These are phyloP conservation scores for Paraplagusia blochii DNA, from an alignment of 2,113 vertebrate species.

Conservation along the genomic window DNA sequence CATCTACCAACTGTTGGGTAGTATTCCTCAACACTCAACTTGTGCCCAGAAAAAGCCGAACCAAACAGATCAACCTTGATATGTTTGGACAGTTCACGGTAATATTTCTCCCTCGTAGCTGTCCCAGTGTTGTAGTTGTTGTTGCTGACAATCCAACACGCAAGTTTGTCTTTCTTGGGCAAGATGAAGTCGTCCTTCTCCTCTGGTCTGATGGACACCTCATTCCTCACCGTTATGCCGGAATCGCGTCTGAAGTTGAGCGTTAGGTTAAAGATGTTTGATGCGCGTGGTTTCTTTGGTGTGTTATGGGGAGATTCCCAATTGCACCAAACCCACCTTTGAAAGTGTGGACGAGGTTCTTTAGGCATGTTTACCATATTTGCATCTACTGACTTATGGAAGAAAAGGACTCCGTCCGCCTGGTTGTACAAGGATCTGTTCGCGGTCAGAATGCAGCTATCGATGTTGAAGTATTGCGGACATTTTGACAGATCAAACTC, in stretches of 20 bases:
- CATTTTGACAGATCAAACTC: constrained; percentile 80
- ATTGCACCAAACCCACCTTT: constrained; percentile 89
- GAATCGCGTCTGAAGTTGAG: constrained; percentile 84
- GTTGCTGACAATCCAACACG: constrained; percentile 89
- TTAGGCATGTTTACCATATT: constrained; percentile 78
- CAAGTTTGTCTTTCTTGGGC: constrained; percentile 82
- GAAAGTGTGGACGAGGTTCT: constrained; percentile 78
- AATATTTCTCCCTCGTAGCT: background rate
- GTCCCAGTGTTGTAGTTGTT: background rate
- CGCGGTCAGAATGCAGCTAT: constrained; percentile 82
- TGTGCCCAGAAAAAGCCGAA: constrained; percentile 71
- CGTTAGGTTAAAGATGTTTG: constrained; percentile 75
- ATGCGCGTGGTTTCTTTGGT: constrained; percentile 63
- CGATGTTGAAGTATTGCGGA: constrained; percentile 78
- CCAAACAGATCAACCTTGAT: background rate
- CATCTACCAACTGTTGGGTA: constrained; percentile 81
- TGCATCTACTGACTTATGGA: constrained; percentile 77
- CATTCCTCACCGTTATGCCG: constrained; percentile 83
- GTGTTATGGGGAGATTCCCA: constrained; percentile 84
- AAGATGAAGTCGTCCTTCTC: constrained; percentile 76
- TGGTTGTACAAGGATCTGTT: constrained; percentile 78
- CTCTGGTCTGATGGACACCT: constrained; percentile 75
- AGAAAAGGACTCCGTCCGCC: constrained; percentile 80
- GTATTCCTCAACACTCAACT: constrained; percentile 77
- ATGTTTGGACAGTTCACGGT: background rate